Conservation (phyloP, 30 jellyfish, hydroid and myxozoan genomes). For the Aurelia aurita region DNA sequence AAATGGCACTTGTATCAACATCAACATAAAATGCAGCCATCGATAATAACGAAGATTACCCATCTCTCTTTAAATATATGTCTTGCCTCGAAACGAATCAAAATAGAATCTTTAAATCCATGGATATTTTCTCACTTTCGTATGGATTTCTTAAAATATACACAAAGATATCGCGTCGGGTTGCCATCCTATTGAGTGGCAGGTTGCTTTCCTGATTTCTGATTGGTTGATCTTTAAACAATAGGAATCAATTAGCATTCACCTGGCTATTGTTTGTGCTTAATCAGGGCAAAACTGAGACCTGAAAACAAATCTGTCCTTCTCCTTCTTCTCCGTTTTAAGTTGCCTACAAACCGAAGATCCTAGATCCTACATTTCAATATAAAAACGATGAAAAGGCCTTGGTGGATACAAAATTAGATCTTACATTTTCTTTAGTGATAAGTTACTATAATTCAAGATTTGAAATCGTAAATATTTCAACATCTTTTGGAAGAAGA, state of each 20-base stretch:
- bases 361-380: too few relatives aligned
- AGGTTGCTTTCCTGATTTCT: background rate
- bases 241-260: constrained; percentile 20
- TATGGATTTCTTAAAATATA: background rate
- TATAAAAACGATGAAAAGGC: too few relatives aligned
- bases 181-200: background rate
- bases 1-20: background rate
- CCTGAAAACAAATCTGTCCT: background rate
- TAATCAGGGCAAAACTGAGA: background rate
- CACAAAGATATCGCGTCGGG: constrained; percentile 5
- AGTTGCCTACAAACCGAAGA: too few relatives aligned
- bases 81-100: too few relatives aligned
- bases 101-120: too few relatives aligned
- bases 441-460: too few relatives aligned
- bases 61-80: background rate
- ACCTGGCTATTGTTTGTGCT: background rate
- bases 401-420: too few relatives aligned
- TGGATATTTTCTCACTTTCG: background rate
- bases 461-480: too few relatives aligned
- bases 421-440: too few relatives aligned
- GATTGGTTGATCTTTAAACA: constrained; percentile 72
- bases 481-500: too few relatives aligned
- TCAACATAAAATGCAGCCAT: background rate
- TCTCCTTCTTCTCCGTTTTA: too few relatives aligned
- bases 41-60: background rate